Conservation (phyloP, 2,888 invertebrate species). For the Nebria brevicollis region DNA sequence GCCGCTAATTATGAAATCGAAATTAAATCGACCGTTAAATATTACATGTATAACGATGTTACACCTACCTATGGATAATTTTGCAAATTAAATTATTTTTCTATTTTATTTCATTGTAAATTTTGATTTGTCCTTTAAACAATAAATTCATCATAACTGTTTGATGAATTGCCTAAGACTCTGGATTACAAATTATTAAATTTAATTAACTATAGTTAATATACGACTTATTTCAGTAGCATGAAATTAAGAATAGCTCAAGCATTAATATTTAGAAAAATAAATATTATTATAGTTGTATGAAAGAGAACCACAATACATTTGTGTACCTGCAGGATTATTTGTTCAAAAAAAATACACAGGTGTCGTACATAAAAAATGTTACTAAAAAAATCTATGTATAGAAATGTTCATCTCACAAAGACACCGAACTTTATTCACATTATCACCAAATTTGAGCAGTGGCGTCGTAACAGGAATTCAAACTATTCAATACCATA, state of each 20-base stretch:
- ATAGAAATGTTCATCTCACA: constrained; percentile 30
- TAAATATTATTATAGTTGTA: background rate
- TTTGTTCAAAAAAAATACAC: background rate
- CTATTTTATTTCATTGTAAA: too few relatives aligned
- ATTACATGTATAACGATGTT: constrained; percentile 13
- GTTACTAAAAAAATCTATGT: constrained; percentile 28
- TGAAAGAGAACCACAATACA: background rate
- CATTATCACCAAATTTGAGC: constrained; percentile 25
- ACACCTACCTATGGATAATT: background rate
- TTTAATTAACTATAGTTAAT: background rate
- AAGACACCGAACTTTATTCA: constrained; percentile 32
- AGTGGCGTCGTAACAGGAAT: background rate
- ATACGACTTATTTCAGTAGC: background rate
- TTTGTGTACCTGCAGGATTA: background rate
- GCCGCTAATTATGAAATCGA: constrained; percentile 37
- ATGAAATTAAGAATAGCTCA: background rate
- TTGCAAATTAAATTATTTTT: too few relatives aligned
- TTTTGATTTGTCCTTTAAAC: too few relatives aligned
- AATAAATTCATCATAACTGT: too few relatives aligned
- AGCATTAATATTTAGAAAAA: background rate
- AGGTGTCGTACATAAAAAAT: constrained; percentile 21
- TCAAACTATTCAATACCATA: background rate
- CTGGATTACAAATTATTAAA: too few relatives aligned
- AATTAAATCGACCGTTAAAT: constrained; percentile 31
- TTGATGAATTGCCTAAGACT: too few relatives aligned